phyloP scores from a whole-genome alignment of 1,140 invertebrate species.

The Zaprionus nigranus region DNA sequence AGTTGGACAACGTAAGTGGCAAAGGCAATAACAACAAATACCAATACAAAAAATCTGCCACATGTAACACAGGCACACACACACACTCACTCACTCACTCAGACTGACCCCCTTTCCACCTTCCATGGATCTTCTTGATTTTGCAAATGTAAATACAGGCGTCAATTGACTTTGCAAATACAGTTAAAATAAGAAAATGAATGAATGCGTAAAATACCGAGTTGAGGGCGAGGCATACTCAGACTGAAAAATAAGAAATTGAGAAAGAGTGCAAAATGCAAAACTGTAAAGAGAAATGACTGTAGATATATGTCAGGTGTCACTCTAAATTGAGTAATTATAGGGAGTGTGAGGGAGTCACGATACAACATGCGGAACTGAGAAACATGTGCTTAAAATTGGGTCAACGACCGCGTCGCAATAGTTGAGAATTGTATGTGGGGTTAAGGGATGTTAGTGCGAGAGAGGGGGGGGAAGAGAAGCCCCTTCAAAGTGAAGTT shows the following conservation, averaged over 20 bases:
- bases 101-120: conserved; percentile 1
- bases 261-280: conserved; percentile 27
- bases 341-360: conserved; percentile 33
- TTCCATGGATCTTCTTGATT: conserved; percentile 59
- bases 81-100: neutral
- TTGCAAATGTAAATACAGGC: conserved; percentile 24
- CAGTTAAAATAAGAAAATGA: conserved; percentile 43
- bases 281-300: neutral
- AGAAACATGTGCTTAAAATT: conserved; percentile 65
- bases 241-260: neutral
- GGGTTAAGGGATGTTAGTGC: conserved; percentile 24
- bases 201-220: conserved; percentile 51
- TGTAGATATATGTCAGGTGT: conserved; percentile 14
- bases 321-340: conserved; percentile 18
- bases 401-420: conserved; percentile 78
- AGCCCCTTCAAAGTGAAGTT: conserved; percentile 32
- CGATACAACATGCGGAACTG: conserved; percentile 39
- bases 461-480: neutral
- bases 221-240: conserved; percentile 13
- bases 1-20: conserved; percentile 86
- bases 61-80: conserved; percentile 39
- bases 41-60: conserved; percentile 48
- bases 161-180: conserved; percentile 36
- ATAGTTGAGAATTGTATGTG: conserved; percentile 49
- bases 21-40: conserved; percentile 34